Conservation (phyloP, 2,797 vertebrate genomes). For the Bradypodion ventrale region DNA sequence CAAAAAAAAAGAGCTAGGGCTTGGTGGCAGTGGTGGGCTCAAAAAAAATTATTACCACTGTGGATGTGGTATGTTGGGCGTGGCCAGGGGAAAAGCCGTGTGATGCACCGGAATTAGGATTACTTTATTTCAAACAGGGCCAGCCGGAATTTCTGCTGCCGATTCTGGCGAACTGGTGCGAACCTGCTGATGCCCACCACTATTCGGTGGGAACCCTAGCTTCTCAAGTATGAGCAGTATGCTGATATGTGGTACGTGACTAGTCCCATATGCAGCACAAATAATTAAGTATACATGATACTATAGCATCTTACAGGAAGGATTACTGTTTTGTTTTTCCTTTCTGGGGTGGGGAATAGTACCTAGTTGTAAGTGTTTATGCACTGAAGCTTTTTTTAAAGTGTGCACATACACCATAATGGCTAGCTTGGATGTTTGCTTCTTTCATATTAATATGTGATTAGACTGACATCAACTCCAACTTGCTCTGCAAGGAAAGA, state of each 20-base stretch:
- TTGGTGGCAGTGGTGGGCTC: too few relatives aligned
- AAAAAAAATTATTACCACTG: too few relatives aligned
- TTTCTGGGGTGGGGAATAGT: background rate
- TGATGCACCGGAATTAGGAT: too few relatives aligned
- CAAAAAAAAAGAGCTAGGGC: too few relatives aligned
- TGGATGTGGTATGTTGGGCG: too few relatives aligned
- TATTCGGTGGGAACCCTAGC: constrained; percentile 25
- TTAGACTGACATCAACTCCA: background rate
- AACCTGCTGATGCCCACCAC: too few relatives aligned
- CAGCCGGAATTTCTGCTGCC: too few relatives aligned
- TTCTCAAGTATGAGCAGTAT: background rate
- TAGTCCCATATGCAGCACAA: background rate
- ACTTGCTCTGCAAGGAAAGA: too few relatives aligned
- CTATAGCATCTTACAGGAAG: background rate
- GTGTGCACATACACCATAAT: background rate
- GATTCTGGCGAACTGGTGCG: too few relatives aligned
- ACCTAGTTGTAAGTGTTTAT: background rate
- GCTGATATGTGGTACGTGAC: background rate
- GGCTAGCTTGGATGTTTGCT: background rate
- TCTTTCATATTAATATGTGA: background rate
- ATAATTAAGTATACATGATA: background rate
- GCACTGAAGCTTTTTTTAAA: background rate
- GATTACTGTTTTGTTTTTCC: background rate
- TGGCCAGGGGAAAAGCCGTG: too few relatives aligned
- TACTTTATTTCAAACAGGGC: too few relatives aligned